Conservation (phyloP, 2,888 invertebrate species). For the Stratiomys singularior region DNA sequence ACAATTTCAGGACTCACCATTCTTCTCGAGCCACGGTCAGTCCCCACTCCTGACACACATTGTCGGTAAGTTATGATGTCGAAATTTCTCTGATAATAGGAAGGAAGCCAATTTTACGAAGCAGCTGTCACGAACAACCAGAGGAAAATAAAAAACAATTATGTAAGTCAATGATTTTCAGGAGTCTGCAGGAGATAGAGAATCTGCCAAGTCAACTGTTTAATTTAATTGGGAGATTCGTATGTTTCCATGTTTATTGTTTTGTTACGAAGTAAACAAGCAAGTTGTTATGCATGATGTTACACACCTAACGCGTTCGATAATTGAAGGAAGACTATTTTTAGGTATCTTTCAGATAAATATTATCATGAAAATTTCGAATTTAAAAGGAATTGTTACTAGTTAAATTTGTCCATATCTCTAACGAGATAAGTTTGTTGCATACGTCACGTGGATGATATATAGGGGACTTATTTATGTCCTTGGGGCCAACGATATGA, state of each 20-base stretch:
- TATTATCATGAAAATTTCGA: no score
- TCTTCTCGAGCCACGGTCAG: background rate
- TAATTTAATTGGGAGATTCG: slow-evolving; percentile 27
- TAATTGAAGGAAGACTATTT: no score
- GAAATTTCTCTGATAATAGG: background rate
- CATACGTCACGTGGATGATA: no score
- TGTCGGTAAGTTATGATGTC: background rate
- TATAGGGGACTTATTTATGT: no score
- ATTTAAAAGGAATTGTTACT: no score
- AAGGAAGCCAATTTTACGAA: slow-evolving; percentile 37
- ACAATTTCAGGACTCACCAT: slow-evolving; percentile 9
- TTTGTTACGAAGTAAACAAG: no score
- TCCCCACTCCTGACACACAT: background rate
- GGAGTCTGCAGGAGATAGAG: background rate
- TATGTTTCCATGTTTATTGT: slow-evolving; percentile 9
- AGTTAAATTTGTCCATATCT: no score
- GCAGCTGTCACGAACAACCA: slow-evolving; percentile 33
- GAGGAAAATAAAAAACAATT: slow-evolving; percentile 21
- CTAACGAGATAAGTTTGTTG: no score
- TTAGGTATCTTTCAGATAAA: no score
- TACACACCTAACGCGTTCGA: no score
- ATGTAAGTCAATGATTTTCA: slow-evolving; percentile 14
- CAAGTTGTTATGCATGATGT: no score
- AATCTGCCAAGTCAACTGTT: slow-evolving; percentile 35
- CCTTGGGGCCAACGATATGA: no score